Base-by-base conservation (phyloP, 37 sponge, comb jelly and placozoan genomes). In the Aplysina aerophoba region DNA sequence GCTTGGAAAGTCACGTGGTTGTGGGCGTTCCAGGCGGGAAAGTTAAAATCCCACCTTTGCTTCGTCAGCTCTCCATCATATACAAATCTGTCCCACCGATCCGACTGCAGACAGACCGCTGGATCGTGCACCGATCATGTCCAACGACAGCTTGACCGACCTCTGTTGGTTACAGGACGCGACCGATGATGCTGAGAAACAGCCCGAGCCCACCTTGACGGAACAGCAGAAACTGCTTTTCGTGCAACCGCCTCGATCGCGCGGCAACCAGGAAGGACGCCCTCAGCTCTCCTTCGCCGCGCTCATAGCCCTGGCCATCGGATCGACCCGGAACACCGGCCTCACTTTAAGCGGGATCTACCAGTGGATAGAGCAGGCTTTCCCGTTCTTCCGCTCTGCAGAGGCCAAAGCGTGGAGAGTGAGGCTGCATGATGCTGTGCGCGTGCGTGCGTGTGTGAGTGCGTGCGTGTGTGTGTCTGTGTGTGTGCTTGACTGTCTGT, bases 371-470 rank as follows among this genome's bases (percentile, higher is more conserved):
- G 95, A 94, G 35, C 28, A 58, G 17, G 88, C 83, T 15, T 94
- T 94, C 78, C 95, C 95, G 0, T 94, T 91, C 87, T 94, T 89
- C 79, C 82, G 88, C 24, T 81, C 89, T 62, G 88, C 89, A 0
- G 86, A 91, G 77, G 85, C 95, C 21, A 93, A 86, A 61, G 95
- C 95, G 21, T 94, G 95, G 95, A 94, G 91, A 81, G 95, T 94
- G 59, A 28, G 79, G 78, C 0, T 57, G 11, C 20, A 72, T 25
- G 11, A n/a, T n/a, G n/a, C n/a, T n/a, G n/a, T n/a, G n/a, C n/a
- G n/a, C n/a, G n/a, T n/a, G n/a, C n/a, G n/a, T n/a, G n/a, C n/a
- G n/a, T n/a, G n/a, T n/a, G n/a, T n/a, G n/a, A n/a, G n/a, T n/a
- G n/a, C n/a, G n/a, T n/a, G n/a, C n/a, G n/a, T n/a, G n/a, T n/a